Evolutionary conservation across 2,888 invertebrate species (phyloP).

Genomic region (Dysmachus trigonus): DNA sequence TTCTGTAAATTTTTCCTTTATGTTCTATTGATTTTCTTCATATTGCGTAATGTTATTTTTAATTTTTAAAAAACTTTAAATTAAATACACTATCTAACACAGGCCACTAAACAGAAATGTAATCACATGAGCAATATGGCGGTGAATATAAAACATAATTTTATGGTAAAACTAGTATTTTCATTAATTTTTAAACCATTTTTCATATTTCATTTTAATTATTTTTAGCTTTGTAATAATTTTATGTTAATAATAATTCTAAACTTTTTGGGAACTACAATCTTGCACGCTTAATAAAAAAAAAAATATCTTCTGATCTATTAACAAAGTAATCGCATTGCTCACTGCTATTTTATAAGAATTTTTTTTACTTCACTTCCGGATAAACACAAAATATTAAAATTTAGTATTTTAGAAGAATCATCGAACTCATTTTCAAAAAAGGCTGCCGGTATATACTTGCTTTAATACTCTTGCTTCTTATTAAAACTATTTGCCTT

Average conservation of each 20-base stretch:
- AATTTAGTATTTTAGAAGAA: neutral
- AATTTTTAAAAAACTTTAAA: neutral
- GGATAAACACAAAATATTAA: neutral
- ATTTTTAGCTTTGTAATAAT: slow-evolving; percentile 11
- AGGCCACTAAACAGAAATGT: slow-evolving; percentile 30
- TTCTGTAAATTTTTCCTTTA: neutral
- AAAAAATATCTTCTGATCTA: neutral
- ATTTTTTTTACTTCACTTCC: neutral
- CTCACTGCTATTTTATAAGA: neutral
- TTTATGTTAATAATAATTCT: neutral
- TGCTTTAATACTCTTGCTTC: neutral
- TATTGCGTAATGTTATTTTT: neutral
- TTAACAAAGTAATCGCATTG: neutral
- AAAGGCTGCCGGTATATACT: neutral
- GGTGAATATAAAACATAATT: slow-evolving; percentile 59
- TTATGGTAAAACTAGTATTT: slow-evolving; percentile 17
- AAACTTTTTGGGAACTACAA: neutral
- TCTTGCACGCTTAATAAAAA: neutral
- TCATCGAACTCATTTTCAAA: neutral
- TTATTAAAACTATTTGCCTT: neutral
- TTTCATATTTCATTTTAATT: neutral
- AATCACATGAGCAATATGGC: slow-evolving; percentile 63
- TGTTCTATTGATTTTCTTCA: neutral
- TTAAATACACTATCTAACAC: slow-evolving; percentile 21
- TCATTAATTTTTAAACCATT: neutral